Conservation (phyloP, 2,113 vertebrate genomes). For the Crotalus tigris region DNA sequence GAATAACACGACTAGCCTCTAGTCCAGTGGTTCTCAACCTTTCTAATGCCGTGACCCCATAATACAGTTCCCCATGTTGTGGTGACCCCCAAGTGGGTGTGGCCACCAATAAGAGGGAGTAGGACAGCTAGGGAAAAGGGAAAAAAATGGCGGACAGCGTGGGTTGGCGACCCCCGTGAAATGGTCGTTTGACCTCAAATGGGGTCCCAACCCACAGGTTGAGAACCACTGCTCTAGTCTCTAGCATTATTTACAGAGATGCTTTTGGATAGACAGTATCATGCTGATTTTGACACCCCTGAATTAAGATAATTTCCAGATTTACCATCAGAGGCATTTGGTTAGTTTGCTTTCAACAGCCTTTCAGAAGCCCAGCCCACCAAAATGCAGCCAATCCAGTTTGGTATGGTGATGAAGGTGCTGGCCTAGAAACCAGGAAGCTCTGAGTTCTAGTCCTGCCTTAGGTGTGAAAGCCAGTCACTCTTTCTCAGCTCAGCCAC, state of each 20-base stretch:
- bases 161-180: too few relatives aligned
- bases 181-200: too few relatives aligned
- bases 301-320: neutral
- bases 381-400: neutral
- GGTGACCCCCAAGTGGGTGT: too few relatives aligned
- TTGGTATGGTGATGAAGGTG: neutral
- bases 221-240: neutral
- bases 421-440: neutral
- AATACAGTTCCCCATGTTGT: too few relatives aligned
- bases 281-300: neutral
- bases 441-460: neutral
- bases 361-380: neutral
- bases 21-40: neutral
- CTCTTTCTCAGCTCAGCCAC: too few relatives aligned
- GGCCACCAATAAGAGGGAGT: too few relatives aligned
- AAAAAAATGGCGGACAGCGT: too few relatives aligned
- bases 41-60: too few relatives aligned
- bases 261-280: neutral
- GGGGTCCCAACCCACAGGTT: too few relatives aligned
- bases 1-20: neutral
- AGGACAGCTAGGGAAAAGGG: too few relatives aligned
- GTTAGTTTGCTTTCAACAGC: neutral
- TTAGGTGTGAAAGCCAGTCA: neutral
- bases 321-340: neutral
- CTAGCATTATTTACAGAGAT: neutral